These are phyloP conservation scores for Patiria pectinifera DNA, from an alignment of 53 echinoderm and acorn worm species.

Conservation along the genomic window DNA sequence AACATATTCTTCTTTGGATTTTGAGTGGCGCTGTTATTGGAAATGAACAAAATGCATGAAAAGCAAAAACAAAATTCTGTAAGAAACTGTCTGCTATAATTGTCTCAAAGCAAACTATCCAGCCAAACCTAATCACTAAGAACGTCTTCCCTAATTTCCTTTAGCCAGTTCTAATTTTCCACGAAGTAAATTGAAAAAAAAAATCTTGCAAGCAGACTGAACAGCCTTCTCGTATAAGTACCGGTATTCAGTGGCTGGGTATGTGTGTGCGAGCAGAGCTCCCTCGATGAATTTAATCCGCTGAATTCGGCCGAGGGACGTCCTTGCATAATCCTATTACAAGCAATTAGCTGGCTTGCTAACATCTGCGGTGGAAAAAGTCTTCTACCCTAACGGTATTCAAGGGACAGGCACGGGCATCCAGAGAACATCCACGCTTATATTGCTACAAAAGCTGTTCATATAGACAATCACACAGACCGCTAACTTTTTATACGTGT, in stretches of 20 bases:
- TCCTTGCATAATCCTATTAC: slow-evolving; percentile 56
- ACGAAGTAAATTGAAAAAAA: background rate
- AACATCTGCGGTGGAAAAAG: slow-evolving; percentile 24
- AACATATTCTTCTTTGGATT: too few species aligned
- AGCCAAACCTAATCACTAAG: background rate
- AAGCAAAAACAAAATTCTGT: too few species aligned
- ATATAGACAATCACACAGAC: too few species aligned
- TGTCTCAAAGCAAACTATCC: background rate
- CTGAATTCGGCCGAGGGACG: slow-evolving; percentile 8
- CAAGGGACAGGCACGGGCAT: too few species aligned
- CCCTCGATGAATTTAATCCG: slow-evolving; percentile 19
- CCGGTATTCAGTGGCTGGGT: background rate
- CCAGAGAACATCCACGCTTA: too few species aligned
- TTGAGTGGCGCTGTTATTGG: too few species aligned
- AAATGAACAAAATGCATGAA: too few species aligned
- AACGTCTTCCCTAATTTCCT: background rate
- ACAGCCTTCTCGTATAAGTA: background rate
- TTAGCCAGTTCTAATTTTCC: slow-evolving; percentile 15
- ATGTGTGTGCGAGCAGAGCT: background rate
- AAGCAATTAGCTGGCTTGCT: slow-evolving; percentile 43
- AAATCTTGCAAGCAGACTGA: background rate
- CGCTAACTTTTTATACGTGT: too few species aligned
- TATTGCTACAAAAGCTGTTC: too few species aligned
- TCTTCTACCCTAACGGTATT: too few species aligned
- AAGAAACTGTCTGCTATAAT: background rate